Conservation (phyloP, 1,140 invertebrate genomes). For the Coenobita brevimanus region DNA sequence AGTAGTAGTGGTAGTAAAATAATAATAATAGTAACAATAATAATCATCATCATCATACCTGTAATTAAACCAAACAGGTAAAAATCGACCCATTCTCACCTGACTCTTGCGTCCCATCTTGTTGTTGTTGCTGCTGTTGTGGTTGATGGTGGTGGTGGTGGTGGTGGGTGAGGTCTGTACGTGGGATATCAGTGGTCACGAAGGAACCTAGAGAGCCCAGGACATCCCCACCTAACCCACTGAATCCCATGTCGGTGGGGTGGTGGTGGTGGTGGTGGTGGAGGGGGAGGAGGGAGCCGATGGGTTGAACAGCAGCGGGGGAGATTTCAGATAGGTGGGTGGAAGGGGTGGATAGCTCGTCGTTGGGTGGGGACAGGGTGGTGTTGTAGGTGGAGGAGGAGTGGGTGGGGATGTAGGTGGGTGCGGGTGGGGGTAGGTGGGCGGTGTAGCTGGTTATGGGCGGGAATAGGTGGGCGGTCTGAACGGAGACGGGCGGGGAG, state of each 20-base stretch:
- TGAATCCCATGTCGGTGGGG: conserved; percentile 34
- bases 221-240: conserved; percentile 36
- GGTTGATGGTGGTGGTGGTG: conserved; percentile 22
- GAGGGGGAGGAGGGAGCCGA: conserved; percentile 34
- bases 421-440: neutral
- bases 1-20: too few species aligned
- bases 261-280: neutral
- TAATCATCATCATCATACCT: too few species aligned
- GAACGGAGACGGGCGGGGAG: conserved; percentile 9
- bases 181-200: conserved; percentile 35
- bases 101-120: too few species aligned
- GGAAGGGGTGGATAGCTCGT: conserved; percentile 33
- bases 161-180: conserved; percentile 8
- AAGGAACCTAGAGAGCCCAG: conserved; percentile 48
- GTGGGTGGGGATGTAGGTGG: neutral
- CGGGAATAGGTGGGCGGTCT: conserved; percentile 17
- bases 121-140: too few species aligned
- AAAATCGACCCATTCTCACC: too few species aligned
- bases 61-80: too few species aligned
- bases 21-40: too few species aligned
- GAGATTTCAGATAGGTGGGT: too few species aligned
- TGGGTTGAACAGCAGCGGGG: conserved; percentile 2
- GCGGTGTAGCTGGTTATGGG: conserved; percentile 22
- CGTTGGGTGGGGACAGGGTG: conserved; percentile 43
- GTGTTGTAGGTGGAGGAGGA: conserved; percentile 20